phyloP scores from a whole-genome alignment of 1,140 invertebrate species.

The Ceratina japonica region DNA sequence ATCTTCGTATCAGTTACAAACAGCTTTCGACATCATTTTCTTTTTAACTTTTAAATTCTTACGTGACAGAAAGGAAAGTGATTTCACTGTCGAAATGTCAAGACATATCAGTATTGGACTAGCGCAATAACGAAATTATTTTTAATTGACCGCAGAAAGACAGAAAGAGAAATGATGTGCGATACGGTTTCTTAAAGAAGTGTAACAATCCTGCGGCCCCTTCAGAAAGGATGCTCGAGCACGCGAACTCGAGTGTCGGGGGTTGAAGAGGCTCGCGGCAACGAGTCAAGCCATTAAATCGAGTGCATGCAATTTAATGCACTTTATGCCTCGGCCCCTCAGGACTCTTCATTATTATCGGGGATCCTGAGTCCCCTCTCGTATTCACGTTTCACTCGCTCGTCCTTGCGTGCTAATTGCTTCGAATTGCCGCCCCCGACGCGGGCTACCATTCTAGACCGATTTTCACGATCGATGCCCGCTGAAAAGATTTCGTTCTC shows the following conservation, averaged over 20 bases:
- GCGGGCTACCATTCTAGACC: no score
- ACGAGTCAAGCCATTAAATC: slow-evolving; percentile 46
- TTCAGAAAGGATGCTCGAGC: slow-evolving; percentile 19
- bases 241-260: slow-evolving; percentile 29
- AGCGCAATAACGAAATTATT: background rate
- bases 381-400: slow-evolving; percentile 21
- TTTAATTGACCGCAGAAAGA: background rate
- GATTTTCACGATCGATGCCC: slow-evolving; percentile 13
- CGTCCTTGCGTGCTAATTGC: slow-evolving; percentile 37
- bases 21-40: background rate
- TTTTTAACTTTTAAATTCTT: background rate
- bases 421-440: background rate
- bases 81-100: no score
- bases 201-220: slow-evolving; percentile 13
- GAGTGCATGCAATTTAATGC: slow-evolving; percentile 50
- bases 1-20: background rate
- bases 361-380: slow-evolving; percentile 16
- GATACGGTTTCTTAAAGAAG: slow-evolving; percentile 13
- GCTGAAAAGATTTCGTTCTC: background rate
- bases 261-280: slow-evolving; percentile 11
- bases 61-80: background rate
- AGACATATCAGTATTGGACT: no score
- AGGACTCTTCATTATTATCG: slow-evolving; percentile 35
- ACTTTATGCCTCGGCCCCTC: slow-evolving; percentile 19
- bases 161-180: background rate